phyloP scores from a whole-genome alignment of 2,113 vertebrate species.

The Picathartes gymnocephalus region DNA sequence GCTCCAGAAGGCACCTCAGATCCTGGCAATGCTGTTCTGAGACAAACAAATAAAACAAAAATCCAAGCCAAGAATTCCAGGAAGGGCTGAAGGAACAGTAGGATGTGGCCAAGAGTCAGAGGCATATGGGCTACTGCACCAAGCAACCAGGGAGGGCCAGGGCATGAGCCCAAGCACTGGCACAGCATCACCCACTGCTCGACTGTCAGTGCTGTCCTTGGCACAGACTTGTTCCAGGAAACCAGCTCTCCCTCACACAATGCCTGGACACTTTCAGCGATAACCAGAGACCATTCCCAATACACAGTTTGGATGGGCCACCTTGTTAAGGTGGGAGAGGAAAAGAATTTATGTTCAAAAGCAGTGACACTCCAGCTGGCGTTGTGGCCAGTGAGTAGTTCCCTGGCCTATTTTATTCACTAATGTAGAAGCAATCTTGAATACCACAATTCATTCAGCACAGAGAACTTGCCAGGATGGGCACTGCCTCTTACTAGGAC shows the following conservation, averaged over 20 bases:
- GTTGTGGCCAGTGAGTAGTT: background rate
- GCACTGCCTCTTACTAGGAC: background rate
- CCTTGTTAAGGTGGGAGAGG: background rate
- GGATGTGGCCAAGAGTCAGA: background rate
- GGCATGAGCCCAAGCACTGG: background rate
- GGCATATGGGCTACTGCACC: background rate
- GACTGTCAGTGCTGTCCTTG: background rate
- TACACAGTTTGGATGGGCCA: background rate
- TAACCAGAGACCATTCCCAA: background rate
- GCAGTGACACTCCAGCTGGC: background rate
- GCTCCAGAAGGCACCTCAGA: background rate
- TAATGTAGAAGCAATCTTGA: background rate
- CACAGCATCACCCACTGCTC: background rate
- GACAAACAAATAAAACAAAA: slow-evolving; percentile 1
- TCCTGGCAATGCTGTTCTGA: background rate
- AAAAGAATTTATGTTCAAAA: background rate
- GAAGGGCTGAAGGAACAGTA: slow-evolving; percentile 7
- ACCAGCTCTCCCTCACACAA: background rate
- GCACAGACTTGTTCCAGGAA: background rate
- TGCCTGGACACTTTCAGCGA: background rate
- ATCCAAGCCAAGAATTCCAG: slow-evolving; percentile 13
- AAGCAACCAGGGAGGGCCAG: background rate
- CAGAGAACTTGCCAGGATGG: background rate
- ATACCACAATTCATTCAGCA: background rate
- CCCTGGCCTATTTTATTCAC: background rate